Base-by-base conservation (phyloP, 2,113 vertebrate genomes). In the Antigone vipio region DNA sequence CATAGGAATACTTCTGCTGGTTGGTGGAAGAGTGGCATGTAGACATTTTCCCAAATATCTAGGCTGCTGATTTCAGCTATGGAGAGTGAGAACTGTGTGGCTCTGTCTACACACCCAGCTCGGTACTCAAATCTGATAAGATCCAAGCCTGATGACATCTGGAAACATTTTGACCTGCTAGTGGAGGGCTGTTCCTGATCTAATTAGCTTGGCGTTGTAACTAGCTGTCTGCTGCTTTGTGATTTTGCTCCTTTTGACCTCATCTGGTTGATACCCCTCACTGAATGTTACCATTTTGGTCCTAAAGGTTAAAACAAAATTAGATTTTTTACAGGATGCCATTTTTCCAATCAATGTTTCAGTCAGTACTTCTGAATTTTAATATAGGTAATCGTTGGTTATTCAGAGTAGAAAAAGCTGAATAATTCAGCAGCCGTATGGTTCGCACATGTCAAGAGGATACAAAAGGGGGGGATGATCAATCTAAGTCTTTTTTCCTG, bases 341-440 rank as follows among this genome's bases (percentile, higher is more conserved):
- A 3, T 58, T 95, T 63, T 94, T 73, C 42, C n/a, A 30, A 2
- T 80, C n/a, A 44, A 4, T 15, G 21, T 73, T 90, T 85, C 50
- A 55, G 59, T 59, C 50, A 55, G 59, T 59, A 50, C 42, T 92
- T 79, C 32, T 32, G 0, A 58, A 42, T 79, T 80, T 88, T 77
- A 45, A 17, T 90, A 22, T 5, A 0, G 62, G 67, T 34, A 50
- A 63, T 81, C 38, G 6, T 55, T 92, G 82, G 40, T 69, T 93
- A 79, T 88, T 94, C 53, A 18, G 13, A 88, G 85, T 66, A 72
- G 35, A 71, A 95, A 45, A 77, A 91, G 45, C 60, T 93, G 95
- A 93, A 95, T 96, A 94, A 94, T 96, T 91, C 81, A 93, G 84
- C 77, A 82, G 87, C 62, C 11, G 7, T 89, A 60, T 91, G 93